These are phyloP conservation scores for Epizoanthus ramosus DNA, from an alignment of 92 coral and sea anemone species.

Conservation along the genomic window DNA sequence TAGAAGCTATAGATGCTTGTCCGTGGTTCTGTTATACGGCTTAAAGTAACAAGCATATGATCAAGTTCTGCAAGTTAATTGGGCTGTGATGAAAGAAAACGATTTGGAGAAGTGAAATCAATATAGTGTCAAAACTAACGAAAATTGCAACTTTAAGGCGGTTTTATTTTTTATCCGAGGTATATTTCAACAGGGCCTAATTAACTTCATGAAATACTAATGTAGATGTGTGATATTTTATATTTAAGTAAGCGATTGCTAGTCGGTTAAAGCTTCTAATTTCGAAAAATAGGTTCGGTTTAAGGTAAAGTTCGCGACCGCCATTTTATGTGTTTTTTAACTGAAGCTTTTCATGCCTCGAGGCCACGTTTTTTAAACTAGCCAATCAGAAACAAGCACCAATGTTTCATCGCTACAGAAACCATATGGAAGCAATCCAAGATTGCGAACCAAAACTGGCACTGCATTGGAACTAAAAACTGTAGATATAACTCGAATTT, in stretches of 20 bases:
- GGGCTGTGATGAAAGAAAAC: background rate
- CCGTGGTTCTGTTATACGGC: background rate
- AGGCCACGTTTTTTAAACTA: background rate
- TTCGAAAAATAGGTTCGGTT: background rate
- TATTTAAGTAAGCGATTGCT: background rate
- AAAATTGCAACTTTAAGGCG: slow-evolving; percentile 1
- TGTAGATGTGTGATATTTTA: background rate
- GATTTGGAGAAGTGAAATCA: background rate
- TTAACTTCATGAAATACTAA: slow-evolving; percentile 10
- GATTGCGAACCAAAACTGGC: too few relatives aligned
- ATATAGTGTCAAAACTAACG: background rate
- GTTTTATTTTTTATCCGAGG: background rate
- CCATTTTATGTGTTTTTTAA: background rate
- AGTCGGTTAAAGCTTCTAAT: slow-evolving; percentile 3
- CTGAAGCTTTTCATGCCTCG: background rate
- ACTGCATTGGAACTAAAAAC: too few relatives aligned
- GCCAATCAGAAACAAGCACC: slow-evolving; percentile 11
- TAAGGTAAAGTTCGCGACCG: slow-evolving; percentile 2
- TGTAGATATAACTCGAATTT: too few relatives aligned
- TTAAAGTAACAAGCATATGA: slow-evolving; percentile 10
- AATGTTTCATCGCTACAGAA: background rate
- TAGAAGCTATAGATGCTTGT: background rate
- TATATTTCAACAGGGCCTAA: background rate
- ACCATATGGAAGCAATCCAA: slow-evolving; percentile 3
- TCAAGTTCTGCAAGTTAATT: slow-evolving; percentile 11